Base-by-base conservation (phyloP, 2,888 invertebrate species). In the Leptothorax acervorum region DNA sequence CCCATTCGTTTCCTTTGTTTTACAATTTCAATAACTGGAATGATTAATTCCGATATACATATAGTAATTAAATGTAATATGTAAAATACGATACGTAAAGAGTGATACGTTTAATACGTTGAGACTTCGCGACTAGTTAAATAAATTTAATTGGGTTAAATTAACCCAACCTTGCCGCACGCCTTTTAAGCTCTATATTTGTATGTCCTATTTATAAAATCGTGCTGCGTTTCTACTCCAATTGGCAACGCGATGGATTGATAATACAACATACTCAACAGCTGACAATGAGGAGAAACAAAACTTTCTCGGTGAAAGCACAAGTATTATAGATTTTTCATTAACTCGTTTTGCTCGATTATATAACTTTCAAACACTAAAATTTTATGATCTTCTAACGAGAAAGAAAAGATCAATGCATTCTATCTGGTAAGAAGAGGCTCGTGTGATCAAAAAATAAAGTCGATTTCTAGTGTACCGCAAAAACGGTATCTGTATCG, bases 401-500 rank as follows among this genome's bases (percentile, higher is more conserved):
- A 45, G 9, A 66, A 42, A 63, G 5, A 75, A 39, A 28, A 39
- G 1, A 51, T 48, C 8, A 15, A 63, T 42, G 28, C 12, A 28
- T n/a, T 39, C 2, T n/a, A n/a, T 1, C 2, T 31, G 15, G 3
- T 9, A 45, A 55, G 31, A 35, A 45, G n/a, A 53, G 12, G 9
- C n/a, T 55, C 1, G 3, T n/a, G 28, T n/a, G 6, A 23, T 9
- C 1, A 23, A 81, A 79, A 84, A 87, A 84, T 23, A 35, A 35
- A 87, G 82, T 60, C 66, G 74, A 71, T 83, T 76, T 86, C 78
- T 42, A 82, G 51, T n/a, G 31, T 48, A 60, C 85, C 86, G 84
- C 62, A 85, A 88, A 88, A 90, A 88, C 82, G 81, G 88, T 90
- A 89, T 92, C 92, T 91, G 89, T 92, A 91, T 92, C 91, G 89